phyloP scores from a whole-genome alignment of 2,113 vertebrate species.

The Chamaetylas fuelleborni region DNA sequence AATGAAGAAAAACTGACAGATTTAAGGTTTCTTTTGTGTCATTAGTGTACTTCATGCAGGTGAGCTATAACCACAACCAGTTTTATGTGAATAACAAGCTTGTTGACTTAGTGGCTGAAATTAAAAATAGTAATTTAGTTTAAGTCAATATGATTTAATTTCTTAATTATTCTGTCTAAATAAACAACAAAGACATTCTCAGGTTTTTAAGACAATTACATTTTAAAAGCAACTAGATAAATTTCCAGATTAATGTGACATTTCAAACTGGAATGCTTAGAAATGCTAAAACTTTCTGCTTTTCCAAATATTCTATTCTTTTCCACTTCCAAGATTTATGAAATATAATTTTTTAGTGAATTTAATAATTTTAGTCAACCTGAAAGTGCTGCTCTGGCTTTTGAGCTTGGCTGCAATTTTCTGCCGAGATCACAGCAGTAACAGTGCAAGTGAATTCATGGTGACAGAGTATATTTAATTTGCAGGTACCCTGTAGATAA shows the following conservation, averaged over 20 bases:
- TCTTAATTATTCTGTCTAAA: not conserved
- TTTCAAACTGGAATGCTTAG: not conserved
- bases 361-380: not conserved
- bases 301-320: not conserved
- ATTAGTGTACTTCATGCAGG: not conserved
- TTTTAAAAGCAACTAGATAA: not conserved
- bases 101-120: not conserved
- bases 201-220: not conserved
- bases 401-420: not conserved
- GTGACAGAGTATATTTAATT: not conserved
- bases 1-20: not conserved
- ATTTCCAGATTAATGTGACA: not conserved
- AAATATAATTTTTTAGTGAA: not conserved
- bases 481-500: not conserved
- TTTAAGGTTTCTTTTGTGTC: constrained; percentile 20
- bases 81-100: not conserved
- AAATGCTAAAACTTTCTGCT: not conserved
- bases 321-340: not conserved
- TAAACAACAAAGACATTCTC: not conserved
- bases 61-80: not conserved
- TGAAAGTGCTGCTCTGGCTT: not conserved
- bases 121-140: not conserved
- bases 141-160: not conserved
- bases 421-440: not conserved
- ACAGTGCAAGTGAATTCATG: not conserved